phyloP scores from a whole-genome alignment of 2,888 invertebrate species.

The Trypoxylon attenuatum region DNA sequence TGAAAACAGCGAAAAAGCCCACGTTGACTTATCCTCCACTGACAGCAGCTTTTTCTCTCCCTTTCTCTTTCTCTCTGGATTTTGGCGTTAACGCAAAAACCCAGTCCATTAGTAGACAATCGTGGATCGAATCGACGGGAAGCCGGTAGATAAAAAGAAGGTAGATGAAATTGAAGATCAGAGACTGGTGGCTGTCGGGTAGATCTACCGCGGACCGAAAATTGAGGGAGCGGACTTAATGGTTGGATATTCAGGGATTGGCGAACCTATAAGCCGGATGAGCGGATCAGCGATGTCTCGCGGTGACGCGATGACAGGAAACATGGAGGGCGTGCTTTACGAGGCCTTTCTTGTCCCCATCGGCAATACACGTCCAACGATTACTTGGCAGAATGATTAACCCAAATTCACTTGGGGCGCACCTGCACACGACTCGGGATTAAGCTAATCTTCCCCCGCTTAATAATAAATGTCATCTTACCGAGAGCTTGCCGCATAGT shows the following conservation, averaged over 20 bases:
- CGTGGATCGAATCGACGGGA: neutral
- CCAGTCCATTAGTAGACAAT: no score
- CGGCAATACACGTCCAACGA: constrained; percentile 49
- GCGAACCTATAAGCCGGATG: constrained; percentile 11
- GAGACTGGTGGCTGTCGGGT: no score
- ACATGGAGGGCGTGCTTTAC: constrained; percentile 26
- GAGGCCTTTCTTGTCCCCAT: constrained; percentile 27
- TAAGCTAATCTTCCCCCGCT: constrained; percentile 55
- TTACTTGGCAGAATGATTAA: constrained; percentile 65
- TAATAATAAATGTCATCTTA: constrained; percentile 50
- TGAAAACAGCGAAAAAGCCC: no score
- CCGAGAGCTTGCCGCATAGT: no score
- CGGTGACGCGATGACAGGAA: constrained; percentile 5
- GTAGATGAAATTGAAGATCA: neutral
- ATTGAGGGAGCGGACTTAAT: neutral
- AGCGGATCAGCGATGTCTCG: constrained; percentile 26
- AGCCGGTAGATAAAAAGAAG: neutral
- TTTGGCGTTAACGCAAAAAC: no score
- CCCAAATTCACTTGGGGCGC: constrained; percentile 61
- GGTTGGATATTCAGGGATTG: neutral
- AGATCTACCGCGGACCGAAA: no score
- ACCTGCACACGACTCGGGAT: constrained; percentile 58
- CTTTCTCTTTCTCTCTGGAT: no score
- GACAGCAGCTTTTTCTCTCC: no score
- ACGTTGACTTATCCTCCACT: no score